Evolutionary conservation across 1,140 invertebrate genomes (phyloP).

Genomic region (Zelostemma sp.): DNA sequence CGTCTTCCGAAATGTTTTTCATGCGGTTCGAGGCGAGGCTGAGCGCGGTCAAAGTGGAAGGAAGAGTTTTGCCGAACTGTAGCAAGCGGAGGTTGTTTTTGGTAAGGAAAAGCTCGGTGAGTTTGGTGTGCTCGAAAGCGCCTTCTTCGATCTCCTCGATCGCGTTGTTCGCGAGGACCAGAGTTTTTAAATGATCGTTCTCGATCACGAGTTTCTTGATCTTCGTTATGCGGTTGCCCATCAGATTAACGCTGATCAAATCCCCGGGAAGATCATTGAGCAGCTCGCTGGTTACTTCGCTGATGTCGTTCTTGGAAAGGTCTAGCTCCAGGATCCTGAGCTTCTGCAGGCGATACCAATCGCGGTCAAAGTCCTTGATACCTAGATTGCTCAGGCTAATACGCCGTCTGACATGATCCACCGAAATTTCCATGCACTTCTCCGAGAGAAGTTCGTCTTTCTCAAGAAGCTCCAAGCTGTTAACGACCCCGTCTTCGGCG

Average conservation of each 20-base stretch:
- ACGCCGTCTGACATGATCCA: slow-evolving; percentile 18
- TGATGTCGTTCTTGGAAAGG: slow-evolving; percentile 46
- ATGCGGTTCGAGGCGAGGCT: slow-evolving; percentile 38
- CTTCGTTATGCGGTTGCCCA: slow-evolving; percentile 24
- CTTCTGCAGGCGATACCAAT: slow-evolving; percentile 47
- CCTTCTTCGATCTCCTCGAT: slow-evolving; percentile 46
- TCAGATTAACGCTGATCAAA: slow-evolving; percentile 38
- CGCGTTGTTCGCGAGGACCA: slow-evolving; percentile 40
- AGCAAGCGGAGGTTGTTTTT: slow-evolving; percentile 39
- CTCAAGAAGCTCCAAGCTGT: slow-evolving; percentile 26
- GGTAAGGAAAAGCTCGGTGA: slow-evolving; percentile 25
- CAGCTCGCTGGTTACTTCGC: slow-evolving; percentile 46
- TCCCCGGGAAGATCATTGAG: slow-evolving; percentile 48
- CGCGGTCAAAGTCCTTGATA: slow-evolving; percentile 46
- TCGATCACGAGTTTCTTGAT: slow-evolving; percentile 38
- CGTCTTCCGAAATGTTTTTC: slow-evolving; percentile 21
- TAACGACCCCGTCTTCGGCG: slow-evolving; percentile 29
- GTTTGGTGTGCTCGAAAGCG: slow-evolving; percentile 38
- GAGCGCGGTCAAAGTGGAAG: slow-evolving; percentile 30
- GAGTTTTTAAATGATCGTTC: slow-evolving; percentile 35
- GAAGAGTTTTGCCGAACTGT: slow-evolving; percentile 40
- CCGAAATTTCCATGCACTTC: slow-evolving; percentile 22
- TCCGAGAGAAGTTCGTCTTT: slow-evolving; percentile 17
- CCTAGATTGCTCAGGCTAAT: slow-evolving; percentile 30
- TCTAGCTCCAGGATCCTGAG: slow-evolving; percentile 33